Evolutionary conservation across 2,888 invertebrate species (phyloP), one percentile per base, ranked within the genome.

Genomic region (Cordilura impudica): DNA sequence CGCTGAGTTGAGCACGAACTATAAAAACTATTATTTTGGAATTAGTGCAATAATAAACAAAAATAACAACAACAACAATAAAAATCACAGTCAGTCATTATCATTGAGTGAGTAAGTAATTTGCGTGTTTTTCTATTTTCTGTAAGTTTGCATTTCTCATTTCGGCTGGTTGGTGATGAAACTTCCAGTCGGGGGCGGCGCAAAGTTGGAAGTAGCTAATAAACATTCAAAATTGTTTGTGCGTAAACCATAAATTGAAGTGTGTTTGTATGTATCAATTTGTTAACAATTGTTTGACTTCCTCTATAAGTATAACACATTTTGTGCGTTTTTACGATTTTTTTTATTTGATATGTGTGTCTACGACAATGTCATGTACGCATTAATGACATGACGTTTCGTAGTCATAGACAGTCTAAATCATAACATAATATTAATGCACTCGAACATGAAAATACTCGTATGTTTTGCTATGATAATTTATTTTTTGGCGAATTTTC

Each of bases 261-360:
- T 72, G 39, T 61, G 61, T 29, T 63, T 63, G 72, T 67, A 45
- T 75, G 67, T 72, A 58, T 45, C 63, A 79, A 79, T 79, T 79
- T 79, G 79, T 79, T 79, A 75, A 70, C 79, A 79, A 75, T 75
- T 75, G 71, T 79, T 71, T 56, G 47, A 72, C 67, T 75, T 79
- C 79, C 75, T 75, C 63, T 65, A 16, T 78, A 45, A 54, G 74
- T n/a, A n/a, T n/a, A n/a, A 71, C 49, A 26, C 16, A 54, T 26
- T 35, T 56, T 53, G 51, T 43, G 14, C 51, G 39, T 35, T 39
- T 76, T 21, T 54, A 26, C 45, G 23, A 58, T 61, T 35, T 47
- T 69, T 53, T 54, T 56, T 35, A 43, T 35, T 54, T 43, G 8
- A 10, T 54, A 18, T 47, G 14, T 54, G 16, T 47, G 29, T 26